Conservation (phyloP, 2,888 invertebrate genomes). For the Cistogaster globosa region DNA sequence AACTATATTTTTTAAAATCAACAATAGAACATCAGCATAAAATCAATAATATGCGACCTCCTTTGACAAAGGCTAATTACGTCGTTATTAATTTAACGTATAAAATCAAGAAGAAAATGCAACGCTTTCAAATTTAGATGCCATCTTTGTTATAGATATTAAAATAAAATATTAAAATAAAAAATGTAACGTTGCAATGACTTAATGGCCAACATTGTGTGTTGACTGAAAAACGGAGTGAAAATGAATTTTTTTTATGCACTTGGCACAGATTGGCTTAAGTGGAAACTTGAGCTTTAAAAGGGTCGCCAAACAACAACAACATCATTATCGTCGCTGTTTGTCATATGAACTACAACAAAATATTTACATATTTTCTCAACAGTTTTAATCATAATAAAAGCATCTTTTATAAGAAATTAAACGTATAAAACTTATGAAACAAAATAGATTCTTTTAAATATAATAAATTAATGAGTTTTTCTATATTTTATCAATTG, state of each 20-base stretch:
- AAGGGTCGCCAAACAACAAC: conserved; percentile 33
- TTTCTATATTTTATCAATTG: too few relatives aligned
- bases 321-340: conserved; percentile 26
- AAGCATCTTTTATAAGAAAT: neutral
- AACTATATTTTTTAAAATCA: neutral
- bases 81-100: conserved; percentile 42
- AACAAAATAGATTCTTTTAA: neutral
- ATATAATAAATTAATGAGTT: too few relatives aligned
- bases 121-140: conserved; percentile 3
- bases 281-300: conserved; percentile 59
- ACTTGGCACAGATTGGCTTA: conserved; percentile 65
- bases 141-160: conserved; percentile 15
- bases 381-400: neutral
- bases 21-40: neutral
- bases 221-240: conserved; percentile 27
- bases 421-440: neutral
- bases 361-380: conserved; percentile 1
- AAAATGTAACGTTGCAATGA: conserved; percentile 31
- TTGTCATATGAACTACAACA: conserved; percentile 4
- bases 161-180: conserved; percentile 3
- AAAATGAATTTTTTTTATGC: conserved; percentile 44
- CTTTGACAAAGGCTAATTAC: conserved; percentile 29
- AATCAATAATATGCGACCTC: conserved; percentile 51
- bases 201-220: conserved; percentile 50
- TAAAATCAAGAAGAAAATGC: conserved; percentile 18